A percentile compares a stretch with the other conserved stretches of the same genome.
These are phyloP conservation scores for Xylota segnis DNA, from an alignment of 2,888 invertebrate genomes.

Conservation along the genomic window DNA sequence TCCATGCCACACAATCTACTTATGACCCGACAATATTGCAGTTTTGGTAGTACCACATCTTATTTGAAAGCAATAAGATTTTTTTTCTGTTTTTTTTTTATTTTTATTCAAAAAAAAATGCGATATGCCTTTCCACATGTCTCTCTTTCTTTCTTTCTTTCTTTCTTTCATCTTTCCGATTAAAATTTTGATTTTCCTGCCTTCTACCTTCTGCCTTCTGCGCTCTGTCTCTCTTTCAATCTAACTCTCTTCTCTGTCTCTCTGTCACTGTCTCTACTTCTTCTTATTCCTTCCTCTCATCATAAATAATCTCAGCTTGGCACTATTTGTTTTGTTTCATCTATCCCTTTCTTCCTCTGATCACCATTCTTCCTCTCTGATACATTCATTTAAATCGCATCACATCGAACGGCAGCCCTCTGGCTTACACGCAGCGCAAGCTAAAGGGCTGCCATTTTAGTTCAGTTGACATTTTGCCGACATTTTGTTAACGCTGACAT, in stretches of 20 bases:
- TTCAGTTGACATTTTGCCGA: conserved; percentile 49
- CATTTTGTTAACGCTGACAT: no score
- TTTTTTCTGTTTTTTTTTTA: no score
- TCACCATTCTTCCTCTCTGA: conserved; percentile 36
- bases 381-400: conserved; percentile 58
- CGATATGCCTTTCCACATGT: conserved; percentile 22
- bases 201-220: conserved; percentile 40
- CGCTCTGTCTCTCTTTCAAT: conserved; percentile 25
- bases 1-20: conserved; percentile 87
- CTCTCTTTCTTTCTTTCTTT: conserved; percentile 37
- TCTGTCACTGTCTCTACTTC: conserved; percentile 20
- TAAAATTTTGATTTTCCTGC: no score
- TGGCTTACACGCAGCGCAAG: not conserved
- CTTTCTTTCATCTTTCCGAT: conserved; percentile 31
- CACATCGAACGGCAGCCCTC: conserved; percentile 25
- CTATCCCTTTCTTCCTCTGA: conserved; percentile 65
- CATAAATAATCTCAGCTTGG: conserved; percentile 12
- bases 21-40: conserved; percentile 96
- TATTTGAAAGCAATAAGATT: conserved; percentile 70
- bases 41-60: conserved; percentile 93
- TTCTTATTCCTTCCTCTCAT: conserved; percentile 14
- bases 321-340: conserved; percentile 41
- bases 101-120: conserved; percentile 1
- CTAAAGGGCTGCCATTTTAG: conserved; percentile 27
- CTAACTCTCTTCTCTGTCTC: conserved; percentile 3